Percentiles rank a stretch among this genome's conserved stretches.
Evolutionary conservation across 2,797 vertebrate species (phyloP).

Genomic region (Pantherophis alleghaniensis): DNA sequence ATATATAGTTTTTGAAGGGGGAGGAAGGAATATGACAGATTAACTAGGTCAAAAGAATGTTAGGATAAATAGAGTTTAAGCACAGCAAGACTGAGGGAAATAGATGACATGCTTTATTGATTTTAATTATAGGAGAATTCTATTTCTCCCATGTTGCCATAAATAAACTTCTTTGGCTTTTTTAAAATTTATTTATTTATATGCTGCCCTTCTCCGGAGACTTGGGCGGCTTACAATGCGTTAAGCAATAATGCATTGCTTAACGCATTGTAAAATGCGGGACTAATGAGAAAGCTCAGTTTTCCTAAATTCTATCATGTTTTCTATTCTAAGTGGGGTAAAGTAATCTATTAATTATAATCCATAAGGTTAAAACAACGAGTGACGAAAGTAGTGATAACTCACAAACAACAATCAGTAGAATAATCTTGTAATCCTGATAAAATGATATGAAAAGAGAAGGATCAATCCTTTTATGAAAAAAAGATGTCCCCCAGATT

Average conservation of each 20-base stretch:
- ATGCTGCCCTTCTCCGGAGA: too few species aligned
- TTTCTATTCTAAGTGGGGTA: background rate
- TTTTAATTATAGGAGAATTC: background rate
- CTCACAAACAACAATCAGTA: background rate
- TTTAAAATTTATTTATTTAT: too few species aligned
- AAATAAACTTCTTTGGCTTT: background rate
- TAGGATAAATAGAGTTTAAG: background rate
- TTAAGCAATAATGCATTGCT: too few species aligned
- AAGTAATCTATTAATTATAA: background rate
- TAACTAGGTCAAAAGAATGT: background rate
- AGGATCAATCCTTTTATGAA: background rate
- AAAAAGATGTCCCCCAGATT: background rate
- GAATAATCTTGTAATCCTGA: background rate
- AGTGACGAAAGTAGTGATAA: background rate
- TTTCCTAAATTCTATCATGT: background rate
- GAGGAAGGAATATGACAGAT: background rate
- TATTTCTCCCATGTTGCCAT: background rate
- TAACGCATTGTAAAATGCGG: background rate
- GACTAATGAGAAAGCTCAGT: background rate
- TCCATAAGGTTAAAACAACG: background rate
- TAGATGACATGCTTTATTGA: background rate
- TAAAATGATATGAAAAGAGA: background rate
- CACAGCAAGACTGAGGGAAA: background rate
- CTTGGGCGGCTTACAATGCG: too few species aligned
- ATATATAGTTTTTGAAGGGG: background rate